Percentiles rank a stretch among this genome's conserved stretches.
phyloP scores from a whole-genome alignment of 1,140 invertebrate genomes.

The Steinernema khuongi region DNA sequence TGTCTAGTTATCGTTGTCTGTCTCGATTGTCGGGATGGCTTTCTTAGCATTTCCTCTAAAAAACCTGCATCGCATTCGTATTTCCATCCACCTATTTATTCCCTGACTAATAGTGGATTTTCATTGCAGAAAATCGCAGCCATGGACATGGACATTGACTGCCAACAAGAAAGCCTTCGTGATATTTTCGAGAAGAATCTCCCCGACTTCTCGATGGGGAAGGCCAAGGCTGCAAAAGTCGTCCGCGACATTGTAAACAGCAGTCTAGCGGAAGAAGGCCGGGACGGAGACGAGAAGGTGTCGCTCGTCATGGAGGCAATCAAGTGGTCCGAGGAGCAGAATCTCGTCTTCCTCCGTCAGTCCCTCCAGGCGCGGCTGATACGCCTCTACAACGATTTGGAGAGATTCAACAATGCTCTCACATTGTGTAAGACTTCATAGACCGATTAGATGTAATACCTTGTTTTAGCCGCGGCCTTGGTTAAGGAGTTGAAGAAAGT shows the following conservation, averaged over 20 bases:
- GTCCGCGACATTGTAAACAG: conserved; percentile 91
- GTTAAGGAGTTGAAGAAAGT: conserved; percentile 93
- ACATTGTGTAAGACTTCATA: conserved; percentile 38
- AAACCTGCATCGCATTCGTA: too few species aligned
- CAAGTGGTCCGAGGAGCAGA: conserved; percentile 96
- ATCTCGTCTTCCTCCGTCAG: conserved; percentile 90
- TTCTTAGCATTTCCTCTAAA: too few species aligned
- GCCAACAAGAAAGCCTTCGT: not conserved
- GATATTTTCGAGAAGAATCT: not conserved
- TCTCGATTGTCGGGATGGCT: too few species aligned
- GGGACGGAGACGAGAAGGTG: conserved; percentile 67
- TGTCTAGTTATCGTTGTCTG: too few species aligned
- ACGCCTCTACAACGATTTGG: conserved; percentile 50
- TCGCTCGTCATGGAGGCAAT: conserved; percentile 83
- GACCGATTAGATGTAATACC: conserved; percentile 19
- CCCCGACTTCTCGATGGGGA: conserved; percentile 71
- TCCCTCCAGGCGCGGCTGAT: conserved; percentile 71
- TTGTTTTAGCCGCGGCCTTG: conserved; percentile 68
- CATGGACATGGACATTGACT: not conserved
- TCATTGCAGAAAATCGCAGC: too few species aligned
- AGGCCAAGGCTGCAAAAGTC: conserved; percentile 96
- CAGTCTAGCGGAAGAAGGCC: conserved; percentile 76
- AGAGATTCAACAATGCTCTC: conserved; percentile 43
- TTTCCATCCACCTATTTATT: too few species aligned
- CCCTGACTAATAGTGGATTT: too few species aligned